Base-by-base conservation (phyloP, 2,888 invertebrate genomes). In the Epirrhoe alternata region DNA sequence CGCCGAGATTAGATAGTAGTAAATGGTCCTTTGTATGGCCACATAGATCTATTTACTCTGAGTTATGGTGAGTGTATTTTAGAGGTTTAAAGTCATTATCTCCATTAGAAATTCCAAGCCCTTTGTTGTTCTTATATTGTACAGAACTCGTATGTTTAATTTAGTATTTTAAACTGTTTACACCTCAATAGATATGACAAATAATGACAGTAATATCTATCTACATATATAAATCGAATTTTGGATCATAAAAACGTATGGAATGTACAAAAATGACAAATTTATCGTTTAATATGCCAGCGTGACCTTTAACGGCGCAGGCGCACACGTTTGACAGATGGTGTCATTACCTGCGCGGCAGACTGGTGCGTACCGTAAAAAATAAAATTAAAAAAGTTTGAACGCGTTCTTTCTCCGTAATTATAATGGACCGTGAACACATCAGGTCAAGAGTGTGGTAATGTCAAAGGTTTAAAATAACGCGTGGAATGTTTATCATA, bases 1-100 rank as follows among this genome's bases (percentile, higher is more conserved):
- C 88, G 81, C 62, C 30, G 66, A 84, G 87, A 86, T 86, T 84
- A 85, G 86, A 85, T 86, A 82, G 77, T 79, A 78, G 81, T 83
- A 85, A 87, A 84, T 78, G 80, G 79, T 79, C 78, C 81, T 86
- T 86, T 84, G 85, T 86, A 78, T 83, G 62, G 66, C 65, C 66
- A 62, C 66, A 66, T 59, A 66, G 51, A 66, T 61, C 50, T 53
- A 58, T 58, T 54, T 58, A 45, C 47, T 51, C 57, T 83, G 84
- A 85, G 79, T 82, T 59, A 59, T 59, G 59, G 66, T 65, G 63
- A 64, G 63, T 68, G 67, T 74, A 69, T 72, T 72, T 74, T 66
- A 69, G 52, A 61, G 54, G 47, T 69, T 66, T 66, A 63, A 63
- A 65, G 64, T 68, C 67, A 68, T 71, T 60, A 68, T 66, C 66